Evolutionary conservation across 2,888 invertebrate genomes (phyloP).

Genomic region (Trisateles emortualis): DNA sequence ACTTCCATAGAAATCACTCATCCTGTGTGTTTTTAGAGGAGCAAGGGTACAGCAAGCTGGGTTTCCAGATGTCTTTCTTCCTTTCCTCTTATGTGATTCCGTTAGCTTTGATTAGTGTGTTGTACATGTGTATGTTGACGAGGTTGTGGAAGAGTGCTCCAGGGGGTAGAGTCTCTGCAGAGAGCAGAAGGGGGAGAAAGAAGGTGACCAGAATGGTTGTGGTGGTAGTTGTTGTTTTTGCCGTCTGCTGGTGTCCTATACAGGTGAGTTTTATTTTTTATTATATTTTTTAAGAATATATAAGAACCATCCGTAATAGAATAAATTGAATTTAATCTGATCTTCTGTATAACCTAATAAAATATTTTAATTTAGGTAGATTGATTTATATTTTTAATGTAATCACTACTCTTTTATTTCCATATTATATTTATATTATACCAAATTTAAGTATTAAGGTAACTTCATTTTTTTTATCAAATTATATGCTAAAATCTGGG

Average conservation of each 20-base stretch:
- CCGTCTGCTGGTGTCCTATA: slow-evolving; percentile 97
- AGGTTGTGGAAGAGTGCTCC: slow-evolving; percentile 95
- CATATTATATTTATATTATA: too few relatives aligned
- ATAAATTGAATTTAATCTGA: too few relatives aligned
- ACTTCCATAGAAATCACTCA: slow-evolving; percentile 88
- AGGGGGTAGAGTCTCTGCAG: slow-evolving; percentile 93
- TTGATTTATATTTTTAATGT: too few relatives aligned
- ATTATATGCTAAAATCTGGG: too few relatives aligned
- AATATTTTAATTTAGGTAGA: too few relatives aligned
- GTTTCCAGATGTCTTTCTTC: slow-evolving; percentile 93
- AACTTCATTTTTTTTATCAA: too few relatives aligned
- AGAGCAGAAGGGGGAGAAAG: slow-evolving; percentile 93
- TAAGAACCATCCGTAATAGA: too few relatives aligned
- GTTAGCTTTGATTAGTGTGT: slow-evolving; percentile 93
- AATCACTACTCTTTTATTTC: too few relatives aligned
- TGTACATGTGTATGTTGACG: slow-evolving; percentile 96
- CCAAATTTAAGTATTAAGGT: too few relatives aligned
- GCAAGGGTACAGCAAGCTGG: slow-evolving; percentile 87
- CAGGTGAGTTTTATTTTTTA: slow-evolving; percentile 87
- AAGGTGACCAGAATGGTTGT: slow-evolving; percentile 97
- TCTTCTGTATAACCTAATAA: too few relatives aligned
- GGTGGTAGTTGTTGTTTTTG: slow-evolving; percentile 96
- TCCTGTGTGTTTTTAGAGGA: slow-evolving; percentile 90
- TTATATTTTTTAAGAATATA: background rate
- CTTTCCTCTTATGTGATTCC: slow-evolving; percentile 96